Conservation (phyloP, 2,113 vertebrate genomes). For the Anser brachyrhynchus region DNA sequence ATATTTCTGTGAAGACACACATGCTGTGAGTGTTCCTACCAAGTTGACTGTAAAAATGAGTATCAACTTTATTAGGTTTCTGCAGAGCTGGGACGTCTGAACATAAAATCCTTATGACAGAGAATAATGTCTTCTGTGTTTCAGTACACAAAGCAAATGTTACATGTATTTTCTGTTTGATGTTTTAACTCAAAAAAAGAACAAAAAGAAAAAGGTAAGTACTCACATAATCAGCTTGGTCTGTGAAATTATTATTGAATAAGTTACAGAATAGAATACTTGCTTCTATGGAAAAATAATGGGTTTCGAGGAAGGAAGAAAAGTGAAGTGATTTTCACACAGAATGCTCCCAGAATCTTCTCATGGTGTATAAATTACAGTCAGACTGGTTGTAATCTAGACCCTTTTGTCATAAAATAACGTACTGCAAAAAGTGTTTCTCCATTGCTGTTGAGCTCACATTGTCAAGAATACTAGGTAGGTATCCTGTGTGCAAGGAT, state of each 20-base stretch:
- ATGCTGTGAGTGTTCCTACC: not conserved
- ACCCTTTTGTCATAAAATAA: not conserved
- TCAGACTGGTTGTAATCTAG: not conserved
- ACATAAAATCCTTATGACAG: not conserved
- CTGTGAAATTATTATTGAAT: not conserved
- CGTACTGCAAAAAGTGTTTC: not conserved
- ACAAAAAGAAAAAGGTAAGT: not conserved
- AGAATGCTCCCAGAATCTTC: not conserved
- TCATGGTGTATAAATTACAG: not conserved
- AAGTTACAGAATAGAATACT: not conserved
- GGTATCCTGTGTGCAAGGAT: not conserved
- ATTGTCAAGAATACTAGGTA: not conserved
- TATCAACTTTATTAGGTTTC: not conserved
- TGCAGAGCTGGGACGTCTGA: not conserved
- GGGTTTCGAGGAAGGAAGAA: not conserved
- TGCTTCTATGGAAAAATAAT: not conserved
- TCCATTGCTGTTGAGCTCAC: not conserved
- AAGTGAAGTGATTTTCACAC: not conserved
- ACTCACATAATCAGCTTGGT: not conserved
- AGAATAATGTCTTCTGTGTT: not conserved
- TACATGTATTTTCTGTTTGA: not conserved
- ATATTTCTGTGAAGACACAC: not conserved
- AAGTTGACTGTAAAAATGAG: not conserved
- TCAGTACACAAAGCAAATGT: not conserved
- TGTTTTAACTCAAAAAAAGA: not conserved